phyloP scores from a whole-genome alignment of 2,797 vertebrate genomes.

The Argentina silus region DNA sequence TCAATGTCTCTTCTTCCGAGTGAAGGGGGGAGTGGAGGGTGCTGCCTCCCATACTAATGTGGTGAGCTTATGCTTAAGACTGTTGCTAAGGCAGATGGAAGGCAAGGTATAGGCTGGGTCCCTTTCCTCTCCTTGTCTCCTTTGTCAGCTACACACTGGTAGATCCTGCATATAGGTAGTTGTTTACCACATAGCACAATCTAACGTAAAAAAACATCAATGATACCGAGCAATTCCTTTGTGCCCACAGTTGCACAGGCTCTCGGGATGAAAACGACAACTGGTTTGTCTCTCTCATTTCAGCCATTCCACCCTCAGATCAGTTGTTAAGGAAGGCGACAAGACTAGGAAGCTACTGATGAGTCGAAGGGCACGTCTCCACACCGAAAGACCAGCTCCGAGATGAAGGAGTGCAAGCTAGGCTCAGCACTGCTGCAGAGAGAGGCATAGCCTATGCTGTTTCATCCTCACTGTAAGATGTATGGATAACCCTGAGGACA shows the following conservation, averaged over 20 bases:
- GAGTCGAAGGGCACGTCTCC: background rate
- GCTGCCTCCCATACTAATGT: constrained; percentile 15
- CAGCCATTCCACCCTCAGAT: background rate
- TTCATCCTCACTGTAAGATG: constrained; percentile 46
- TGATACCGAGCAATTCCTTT: background rate
- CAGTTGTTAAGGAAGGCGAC: background rate
- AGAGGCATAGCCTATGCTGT: constrained; percentile 52
- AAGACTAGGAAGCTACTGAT: background rate
- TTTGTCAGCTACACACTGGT: too few species aligned
- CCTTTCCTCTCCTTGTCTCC: background rate
- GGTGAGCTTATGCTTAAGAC: background rate
- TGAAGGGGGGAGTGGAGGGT: background rate
- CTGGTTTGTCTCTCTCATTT: background rate
- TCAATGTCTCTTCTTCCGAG: constrained; percentile 1
- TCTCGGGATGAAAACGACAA: background rate
- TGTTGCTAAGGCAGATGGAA: constrained; percentile 1
- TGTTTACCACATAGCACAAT: too few species aligned
- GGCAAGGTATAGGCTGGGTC: background rate
- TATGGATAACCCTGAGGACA: constrained; percentile 55
- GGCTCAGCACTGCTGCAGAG: constrained; percentile 54
- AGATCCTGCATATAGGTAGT: too few species aligned
- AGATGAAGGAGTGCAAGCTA: constrained; percentile 39
- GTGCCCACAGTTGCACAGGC: background rate
- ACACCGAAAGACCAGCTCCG: background rate
- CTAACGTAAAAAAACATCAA: too few species aligned